A percentile compares a stretch with the other conserved stretches of the same genome.
These are phyloP conservation scores for Chymomyza fuscimana DNA, from an alignment of 2,888 invertebrate species.

Conservation along the genomic window DNA sequence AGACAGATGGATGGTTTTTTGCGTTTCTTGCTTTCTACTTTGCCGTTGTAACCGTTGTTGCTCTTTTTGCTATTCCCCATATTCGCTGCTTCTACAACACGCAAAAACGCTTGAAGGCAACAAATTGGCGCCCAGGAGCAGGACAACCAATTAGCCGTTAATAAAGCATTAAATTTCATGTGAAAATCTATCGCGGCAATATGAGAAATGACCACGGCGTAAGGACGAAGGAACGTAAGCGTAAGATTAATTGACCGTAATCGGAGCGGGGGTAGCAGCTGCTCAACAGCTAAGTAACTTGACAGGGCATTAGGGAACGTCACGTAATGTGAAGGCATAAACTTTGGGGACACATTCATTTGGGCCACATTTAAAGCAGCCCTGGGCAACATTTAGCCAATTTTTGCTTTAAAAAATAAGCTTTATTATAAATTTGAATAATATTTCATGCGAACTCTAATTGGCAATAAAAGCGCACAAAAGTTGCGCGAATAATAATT, in stretches of 20 bases:
- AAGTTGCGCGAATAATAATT: too few species aligned
- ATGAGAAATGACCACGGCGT: conserved; percentile 9
- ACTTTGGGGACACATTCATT: not conserved
- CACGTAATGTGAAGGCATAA: not conserved
- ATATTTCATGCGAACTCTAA: too few species aligned
- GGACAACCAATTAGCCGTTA: conserved; percentile 35
- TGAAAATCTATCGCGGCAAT: conserved; percentile 27
- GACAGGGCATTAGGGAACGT: not conserved
- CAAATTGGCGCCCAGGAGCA: not conserved
- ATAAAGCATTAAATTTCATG: conserved; percentile 40
- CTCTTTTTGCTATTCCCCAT: not conserved
- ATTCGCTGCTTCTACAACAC: not conserved
- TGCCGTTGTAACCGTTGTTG: not conserved
- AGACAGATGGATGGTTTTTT: too few species aligned
- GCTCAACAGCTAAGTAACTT: not conserved
- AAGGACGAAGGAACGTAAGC: not conserved
- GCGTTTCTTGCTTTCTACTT: not conserved
- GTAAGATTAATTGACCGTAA: conserved; percentile 18
- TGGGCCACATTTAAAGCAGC: too few species aligned
- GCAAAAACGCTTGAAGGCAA: not conserved
- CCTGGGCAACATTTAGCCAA: not conserved
- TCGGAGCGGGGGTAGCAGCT: not conserved
- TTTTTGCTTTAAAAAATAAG: conserved; percentile 4
- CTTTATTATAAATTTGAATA: conserved; percentile 11
- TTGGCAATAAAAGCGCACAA: too few species aligned